A percentile compares a stretch with the other conserved stretches of the same genome.
These are phyloP conservation scores for Cinclus cinclus DNA, from an alignment of 2,113 vertebrate genomes.

Conservation along the genomic window DNA sequence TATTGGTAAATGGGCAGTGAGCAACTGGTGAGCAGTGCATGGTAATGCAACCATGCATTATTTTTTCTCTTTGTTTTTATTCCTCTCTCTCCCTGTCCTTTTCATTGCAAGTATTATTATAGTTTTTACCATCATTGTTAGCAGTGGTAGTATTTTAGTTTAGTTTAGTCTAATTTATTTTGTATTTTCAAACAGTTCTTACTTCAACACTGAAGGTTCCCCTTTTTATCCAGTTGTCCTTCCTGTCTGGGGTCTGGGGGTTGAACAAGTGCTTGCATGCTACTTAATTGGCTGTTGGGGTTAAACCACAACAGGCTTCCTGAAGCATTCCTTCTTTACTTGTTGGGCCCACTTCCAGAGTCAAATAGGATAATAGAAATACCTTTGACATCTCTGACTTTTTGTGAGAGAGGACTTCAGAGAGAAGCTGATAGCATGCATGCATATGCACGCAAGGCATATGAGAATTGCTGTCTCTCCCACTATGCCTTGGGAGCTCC, in stretches of 20 bases:
- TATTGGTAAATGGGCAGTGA: background rate
- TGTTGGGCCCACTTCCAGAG: background rate
- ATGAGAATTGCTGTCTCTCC: too few species aligned
- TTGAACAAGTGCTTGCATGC: background rate
- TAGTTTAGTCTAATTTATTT: background rate
- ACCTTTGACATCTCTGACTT: background rate
- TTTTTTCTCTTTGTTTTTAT: background rate
- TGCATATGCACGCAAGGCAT: rapidly evolving
- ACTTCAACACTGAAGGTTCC: background rate
- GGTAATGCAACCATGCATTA: background rate
- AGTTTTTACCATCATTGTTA: background rate
- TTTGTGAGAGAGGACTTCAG: background rate
- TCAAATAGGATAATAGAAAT: background rate
- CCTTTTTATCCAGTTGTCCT: background rate
- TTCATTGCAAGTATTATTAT: background rate
- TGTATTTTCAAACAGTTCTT: background rate
- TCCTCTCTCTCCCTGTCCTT: background rate
- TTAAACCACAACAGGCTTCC: background rate
- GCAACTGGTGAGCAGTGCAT: background rate
- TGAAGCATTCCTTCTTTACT: background rate
- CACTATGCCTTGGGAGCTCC: rapidly evolving
- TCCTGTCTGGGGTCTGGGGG: rapidly evolving
- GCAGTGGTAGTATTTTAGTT: background rate
- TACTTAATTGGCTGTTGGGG: background rate
- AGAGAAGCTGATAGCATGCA: background rate